Percentiles rank a stretch among this genome's conserved stretches.
phyloP scores from a whole-genome alignment of 2,888 invertebrate species.

The Charanyca ferruginea region DNA sequence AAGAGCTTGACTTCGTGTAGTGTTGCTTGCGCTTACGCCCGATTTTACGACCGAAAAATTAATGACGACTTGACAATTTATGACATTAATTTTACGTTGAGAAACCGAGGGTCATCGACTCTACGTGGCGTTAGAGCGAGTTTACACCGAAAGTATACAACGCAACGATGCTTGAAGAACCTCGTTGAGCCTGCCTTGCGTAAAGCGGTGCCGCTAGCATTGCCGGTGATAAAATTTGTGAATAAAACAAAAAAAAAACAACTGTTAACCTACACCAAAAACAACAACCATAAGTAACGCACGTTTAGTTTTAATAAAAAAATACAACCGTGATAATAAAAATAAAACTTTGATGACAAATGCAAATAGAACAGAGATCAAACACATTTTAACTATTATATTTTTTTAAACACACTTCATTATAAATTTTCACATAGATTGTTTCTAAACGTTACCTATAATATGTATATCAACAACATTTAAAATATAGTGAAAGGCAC shows the following conservation, averaged over 20 bases:
- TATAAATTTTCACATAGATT: conserved; percentile 21
- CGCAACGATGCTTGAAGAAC: no score
- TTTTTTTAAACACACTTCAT: conserved; percentile 29
- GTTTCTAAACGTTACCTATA: conserved; percentile 44
- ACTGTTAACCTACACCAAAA: conserved; percentile 60
- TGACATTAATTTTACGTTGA: no score
- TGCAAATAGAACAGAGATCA: conserved; percentile 64
- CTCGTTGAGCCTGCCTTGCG: no score
- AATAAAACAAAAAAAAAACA: conserved; percentile 55
- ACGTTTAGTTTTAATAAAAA: conserved; percentile 32
- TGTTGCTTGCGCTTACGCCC: no score
- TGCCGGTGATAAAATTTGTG: conserved; percentile 39
- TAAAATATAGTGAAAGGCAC: conserved; percentile 70
- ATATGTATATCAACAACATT: conserved; percentile 51
- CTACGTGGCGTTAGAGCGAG: no score
- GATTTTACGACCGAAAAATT: no score
- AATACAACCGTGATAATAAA: conserved; percentile 31
- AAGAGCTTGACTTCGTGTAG: no score
- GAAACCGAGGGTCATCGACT: no score
- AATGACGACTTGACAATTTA: no score
- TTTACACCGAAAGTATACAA: no score
- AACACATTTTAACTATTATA: conserved; percentile 50
- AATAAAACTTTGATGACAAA: conserved; percentile 53
- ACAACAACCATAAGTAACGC: conserved; percentile 54
- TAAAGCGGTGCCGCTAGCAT: no score